These are phyloP conservation scores for Lethrus apterus DNA, from an alignment of 1,140 invertebrate species.

Conservation along the genomic window DNA sequence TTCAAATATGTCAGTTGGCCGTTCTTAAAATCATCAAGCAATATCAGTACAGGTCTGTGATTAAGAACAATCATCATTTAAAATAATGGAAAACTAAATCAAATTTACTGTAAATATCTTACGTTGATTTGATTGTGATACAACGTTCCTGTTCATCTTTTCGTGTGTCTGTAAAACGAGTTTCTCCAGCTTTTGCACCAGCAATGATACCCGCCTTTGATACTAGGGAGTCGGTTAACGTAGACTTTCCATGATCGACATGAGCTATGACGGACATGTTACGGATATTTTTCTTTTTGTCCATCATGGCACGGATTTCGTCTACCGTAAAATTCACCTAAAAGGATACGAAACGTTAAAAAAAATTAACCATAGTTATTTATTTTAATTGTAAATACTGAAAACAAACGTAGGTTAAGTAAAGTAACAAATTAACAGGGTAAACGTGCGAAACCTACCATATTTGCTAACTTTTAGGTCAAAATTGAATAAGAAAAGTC, in stretches of 20 bases:
- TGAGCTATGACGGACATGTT: constrained; percentile 99
- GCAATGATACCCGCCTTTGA: constrained; percentile 99
- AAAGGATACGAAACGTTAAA: constrained; percentile 9
- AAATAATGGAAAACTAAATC: constrained; percentile 23
- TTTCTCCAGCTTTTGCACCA: constrained; percentile 95
- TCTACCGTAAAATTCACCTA: constrained; percentile 99
- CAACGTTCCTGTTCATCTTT: constrained; percentile 99
- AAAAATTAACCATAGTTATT: no score
- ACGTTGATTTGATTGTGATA: constrained; percentile 99
- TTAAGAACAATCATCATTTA: constrained; percentile 40
- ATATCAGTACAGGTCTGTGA: constrained; percentile 39
- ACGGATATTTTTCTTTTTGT: constrained; percentile 98
- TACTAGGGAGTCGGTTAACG: constrained; percentile 97
- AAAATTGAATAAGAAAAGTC: no score
- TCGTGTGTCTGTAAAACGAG: constrained; percentile 97
- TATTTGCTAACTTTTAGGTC: no score
- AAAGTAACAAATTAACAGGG: no score
- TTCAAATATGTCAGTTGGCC: constrained; percentile 41
- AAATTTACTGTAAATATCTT: constrained; percentile 42
- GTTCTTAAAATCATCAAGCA: constrained; percentile 43
- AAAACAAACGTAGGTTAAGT: neutral
- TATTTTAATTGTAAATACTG: no score
- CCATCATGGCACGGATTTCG: constrained; percentile 99
- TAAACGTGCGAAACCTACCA: no score
- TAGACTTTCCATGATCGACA: constrained; percentile 99